phyloP scores from a whole-genome alignment of 1,140 invertebrate genomes.

The Bombus impatiens region DNA sequence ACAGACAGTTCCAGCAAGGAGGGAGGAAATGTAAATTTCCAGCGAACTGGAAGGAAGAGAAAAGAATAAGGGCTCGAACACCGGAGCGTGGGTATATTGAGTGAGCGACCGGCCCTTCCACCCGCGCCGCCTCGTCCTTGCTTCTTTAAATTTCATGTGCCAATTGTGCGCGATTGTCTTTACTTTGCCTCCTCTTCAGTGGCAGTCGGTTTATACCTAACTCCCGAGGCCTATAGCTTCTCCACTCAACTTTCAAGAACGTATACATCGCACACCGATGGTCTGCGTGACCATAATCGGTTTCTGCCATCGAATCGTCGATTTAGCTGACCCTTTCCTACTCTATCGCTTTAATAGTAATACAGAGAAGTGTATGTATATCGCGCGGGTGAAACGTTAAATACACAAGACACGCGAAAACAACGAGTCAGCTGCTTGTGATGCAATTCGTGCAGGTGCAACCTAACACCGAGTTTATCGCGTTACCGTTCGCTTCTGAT shows the following conservation, averaged over 20 bases:
- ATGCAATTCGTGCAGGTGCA: constrained; percentile 47
- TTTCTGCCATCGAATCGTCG: constrained; percentile 12
- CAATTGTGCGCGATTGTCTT: constrained; percentile 81
- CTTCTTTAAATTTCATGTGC: constrained; percentile 82
- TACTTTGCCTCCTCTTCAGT: constrained; percentile 72
- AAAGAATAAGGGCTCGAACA: constrained; percentile 81
- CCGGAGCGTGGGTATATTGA: constrained; percentile 76
- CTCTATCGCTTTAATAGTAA: constrained; percentile 1
- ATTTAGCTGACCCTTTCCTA: constrained; percentile 11
- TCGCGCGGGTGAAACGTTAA: constrained; percentile 3
- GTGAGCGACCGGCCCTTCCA: constrained; percentile 70
- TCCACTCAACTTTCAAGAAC: background rate
- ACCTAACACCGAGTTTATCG: constrained; percentile 24
- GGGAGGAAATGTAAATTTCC: constrained; percentile 83
- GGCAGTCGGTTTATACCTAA: constrained; percentile 45
- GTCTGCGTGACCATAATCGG: constrained; percentile 5
- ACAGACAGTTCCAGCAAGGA: constrained; percentile 79
- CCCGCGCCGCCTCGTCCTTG: constrained; percentile 60
- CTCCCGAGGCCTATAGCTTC: background rate
- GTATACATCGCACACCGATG: constrained; percentile 4
- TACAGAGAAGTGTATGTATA: background rate
- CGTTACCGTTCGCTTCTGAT: constrained; percentile 13
- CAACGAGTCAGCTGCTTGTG: constrained; percentile 38
- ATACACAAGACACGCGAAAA: constrained; percentile 17
- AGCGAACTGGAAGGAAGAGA: constrained; percentile 81